Evolutionary conservation across 1,140 invertebrate genomes (phyloP), one percentile per base, ranked within the genome.

Genomic region (Bradynema listronoti): DNA sequence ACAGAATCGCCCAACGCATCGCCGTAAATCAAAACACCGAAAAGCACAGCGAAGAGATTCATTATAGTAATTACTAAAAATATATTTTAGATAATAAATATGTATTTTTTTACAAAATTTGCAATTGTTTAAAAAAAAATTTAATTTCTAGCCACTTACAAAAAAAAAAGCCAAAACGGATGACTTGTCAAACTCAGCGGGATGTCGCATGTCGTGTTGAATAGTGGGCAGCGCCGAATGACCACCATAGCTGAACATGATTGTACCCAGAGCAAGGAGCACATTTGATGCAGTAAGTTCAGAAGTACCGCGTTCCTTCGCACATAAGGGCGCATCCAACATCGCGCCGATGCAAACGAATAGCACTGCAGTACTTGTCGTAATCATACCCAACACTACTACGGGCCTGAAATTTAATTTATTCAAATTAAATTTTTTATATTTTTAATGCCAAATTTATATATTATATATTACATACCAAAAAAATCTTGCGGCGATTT

Each of bases 201-300:
- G 47, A 19, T 50, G 16, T 27, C 34, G 29, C 47, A 50, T 50
- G 19, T 50, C 47, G 34, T 50, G 47, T 27, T 50, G 47, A n/a
- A 50, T 29, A 3, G 47, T 50, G 29, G 47, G 47, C 29, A 50
- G 34, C 3, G 47, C 47, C 47, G 81, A 69, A 57, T 80, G 80
- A 19, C 50, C 81, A 7, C 80, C 80, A 58, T 79, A 80, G n/a
- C 79, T 73, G 56, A 81, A 82, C 36, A 65, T 58, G 33, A 81
- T 71, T 4, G 80, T 81, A 14, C 80, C 81, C 47, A 82, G 73
- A 11, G 79, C 34, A 68, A 68, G 42, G 71, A 79, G 69, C 73
- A 76, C 58, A 68, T 70, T 65, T 45, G 67, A 58, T 30, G 80
- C 77, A 71, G 86, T 19, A 27, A n/a, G 5, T 50, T 25, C 27